These are phyloP conservation scores for Ophion ellenae DNA, from an alignment of 2,888 invertebrate species.

Conservation along the genomic window DNA sequence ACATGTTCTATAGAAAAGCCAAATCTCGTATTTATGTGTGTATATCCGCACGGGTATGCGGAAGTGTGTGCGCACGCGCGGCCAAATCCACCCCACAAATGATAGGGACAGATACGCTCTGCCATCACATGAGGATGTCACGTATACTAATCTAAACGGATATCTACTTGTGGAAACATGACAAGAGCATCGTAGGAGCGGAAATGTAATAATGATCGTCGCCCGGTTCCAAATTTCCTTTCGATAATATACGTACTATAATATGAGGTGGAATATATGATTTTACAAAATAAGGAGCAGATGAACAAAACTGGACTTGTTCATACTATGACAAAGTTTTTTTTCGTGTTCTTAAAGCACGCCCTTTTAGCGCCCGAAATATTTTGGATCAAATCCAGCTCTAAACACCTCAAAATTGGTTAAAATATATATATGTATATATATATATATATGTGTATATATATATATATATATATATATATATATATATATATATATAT, in stretches of 20 bases:
- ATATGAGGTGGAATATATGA: not conserved
- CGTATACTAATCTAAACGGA: slow-evolving; percentile 49
- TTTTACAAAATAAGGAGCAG: too few species aligned
- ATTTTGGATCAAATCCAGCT: too few species aligned
- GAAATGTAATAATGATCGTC: slow-evolving; percentile 24
- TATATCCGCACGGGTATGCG: not conserved
- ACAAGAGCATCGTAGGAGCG: slow-evolving; percentile 1
- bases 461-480: too few species aligned
- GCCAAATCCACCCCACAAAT: not conserved
- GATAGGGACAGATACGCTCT: not conserved
- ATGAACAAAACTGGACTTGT: too few species aligned
- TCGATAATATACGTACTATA: not conserved
- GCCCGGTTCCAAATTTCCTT: not conserved
- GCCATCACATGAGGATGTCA: slow-evolving; percentile 6
- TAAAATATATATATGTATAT: too few species aligned
- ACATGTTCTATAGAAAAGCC: slow-evolving; percentile 10
- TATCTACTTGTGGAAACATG: slow-evolving; percentile 49
- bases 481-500: too few species aligned
- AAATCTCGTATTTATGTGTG: slow-evolving; percentile 7
- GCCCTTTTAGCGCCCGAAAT: too few species aligned
- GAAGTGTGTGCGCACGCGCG: not conserved
- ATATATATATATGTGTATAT: too few species aligned
- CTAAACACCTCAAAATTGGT: too few species aligned
- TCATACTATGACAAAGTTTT: too few species aligned
- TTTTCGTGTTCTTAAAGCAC: too few species aligned